These are phyloP conservation scores for Misgurnus anguillicaudatus DNA, from an alignment of 2,113 vertebrate species.

Conservation along the genomic window DNA sequence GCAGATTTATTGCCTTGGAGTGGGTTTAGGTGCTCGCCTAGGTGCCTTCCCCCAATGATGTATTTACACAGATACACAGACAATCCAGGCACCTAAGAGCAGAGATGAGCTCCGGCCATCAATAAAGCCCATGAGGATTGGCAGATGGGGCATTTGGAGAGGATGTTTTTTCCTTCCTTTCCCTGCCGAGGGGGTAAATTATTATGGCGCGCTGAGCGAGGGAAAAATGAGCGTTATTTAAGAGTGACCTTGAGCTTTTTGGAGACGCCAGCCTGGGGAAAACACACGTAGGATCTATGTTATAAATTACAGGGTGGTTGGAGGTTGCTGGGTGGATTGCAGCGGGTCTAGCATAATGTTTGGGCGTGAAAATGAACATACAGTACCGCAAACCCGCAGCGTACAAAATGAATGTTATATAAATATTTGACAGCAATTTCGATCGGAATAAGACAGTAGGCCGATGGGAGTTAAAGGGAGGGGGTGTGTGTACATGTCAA, in stretches of 20 bases:
- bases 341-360: background rate
- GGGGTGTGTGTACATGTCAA: conserved; percentile 7
- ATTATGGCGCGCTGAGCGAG: conserved; percentile 21
- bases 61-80: conserved; percentile 70
- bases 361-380: conserved; percentile 16
- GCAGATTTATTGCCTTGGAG: conserved; percentile 72
- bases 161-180: background rate
- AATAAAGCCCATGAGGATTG: conserved; percentile 62
- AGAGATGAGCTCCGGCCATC: conserved; percentile 68
- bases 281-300: background rate
- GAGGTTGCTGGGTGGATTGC: conserved; percentile 14
- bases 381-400: background rate
- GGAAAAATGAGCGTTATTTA: conserved; percentile 51
- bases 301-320: conserved; percentile 44
- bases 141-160: conserved; percentile 33
- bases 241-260: conserved; percentile 57
- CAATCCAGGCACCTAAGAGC: conserved; percentile 55
- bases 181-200: conserved; percentile 38
- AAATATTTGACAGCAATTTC: background rate
- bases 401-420: background rate
- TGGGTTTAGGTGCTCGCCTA: conserved; percentile 65
- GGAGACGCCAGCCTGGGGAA: conserved; percentile 26
- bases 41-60: conserved; percentile 65
- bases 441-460: background rate
- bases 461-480: background rate